phyloP scores from a whole-genome alignment of 2,113 vertebrate genomes.

The Sorex araneus region DNA sequence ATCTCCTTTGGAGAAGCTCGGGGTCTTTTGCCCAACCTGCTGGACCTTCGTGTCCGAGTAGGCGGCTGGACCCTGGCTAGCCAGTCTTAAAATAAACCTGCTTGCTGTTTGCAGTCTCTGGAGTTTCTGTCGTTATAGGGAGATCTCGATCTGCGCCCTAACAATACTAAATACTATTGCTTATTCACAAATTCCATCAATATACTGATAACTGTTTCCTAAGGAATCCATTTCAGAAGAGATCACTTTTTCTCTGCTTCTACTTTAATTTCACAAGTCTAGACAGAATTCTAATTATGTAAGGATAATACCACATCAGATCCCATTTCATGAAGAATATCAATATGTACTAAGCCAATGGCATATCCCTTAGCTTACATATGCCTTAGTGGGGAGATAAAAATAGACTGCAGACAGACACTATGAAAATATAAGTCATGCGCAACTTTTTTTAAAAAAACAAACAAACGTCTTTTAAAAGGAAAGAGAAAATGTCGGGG shows the following conservation, averaged over 20 bases:
- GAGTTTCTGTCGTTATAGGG: no score
- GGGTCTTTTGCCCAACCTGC: no score
- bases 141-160: no score
- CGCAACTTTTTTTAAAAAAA: constrained; percentile 25
- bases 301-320: constrained; percentile 67
- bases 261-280: constrained; percentile 79
- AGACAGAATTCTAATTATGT: constrained; percentile 82
- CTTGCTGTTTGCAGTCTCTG: no score
- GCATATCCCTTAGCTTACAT: constrained; percentile 25
- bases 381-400: constrained; percentile 20
- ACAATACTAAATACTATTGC: constrained; percentile 73
- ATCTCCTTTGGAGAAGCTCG: no score
- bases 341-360: constrained; percentile 68
- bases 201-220: constrained; percentile 39
- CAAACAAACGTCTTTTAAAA: constrained; percentile 46
- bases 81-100: no score
- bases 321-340: constrained; percentile 73
- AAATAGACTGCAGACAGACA: constrained; percentile 65
- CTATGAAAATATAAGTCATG: constrained; percentile 48
- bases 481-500: neutral
- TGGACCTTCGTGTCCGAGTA: no score
- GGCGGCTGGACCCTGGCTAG: no score
- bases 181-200: constrained; percentile 73
- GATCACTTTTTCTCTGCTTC: constrained; percentile 74
- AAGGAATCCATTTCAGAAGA: constrained; percentile 78